A percentile compares a stretch with the other conserved stretches of the same genome.
Evolutionary conservation across 2,797 vertebrate species (phyloP).

Genomic region (Pseudochaenichthys georgianus): DNA sequence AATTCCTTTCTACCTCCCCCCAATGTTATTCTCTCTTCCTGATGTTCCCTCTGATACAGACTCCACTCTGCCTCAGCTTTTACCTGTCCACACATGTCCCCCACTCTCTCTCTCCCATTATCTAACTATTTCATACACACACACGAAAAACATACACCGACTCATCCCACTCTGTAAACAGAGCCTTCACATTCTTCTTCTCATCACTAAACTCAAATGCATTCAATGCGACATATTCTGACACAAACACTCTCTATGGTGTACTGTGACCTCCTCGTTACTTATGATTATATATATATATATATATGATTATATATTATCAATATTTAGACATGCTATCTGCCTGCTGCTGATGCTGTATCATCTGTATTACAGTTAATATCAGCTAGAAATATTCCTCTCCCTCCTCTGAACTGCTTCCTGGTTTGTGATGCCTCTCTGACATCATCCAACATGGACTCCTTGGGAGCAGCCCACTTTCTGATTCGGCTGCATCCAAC

Average conservation of each 20-base stretch:
- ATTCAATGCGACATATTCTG: not conserved
- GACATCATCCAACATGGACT: constrained; percentile 59
- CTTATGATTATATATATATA: not conserved
- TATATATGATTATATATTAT: too few species aligned
- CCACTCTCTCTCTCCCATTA: constrained; percentile 23
- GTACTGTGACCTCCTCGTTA: not conserved
- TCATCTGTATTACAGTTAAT: not conserved
- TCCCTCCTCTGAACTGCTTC: constrained; percentile 42
- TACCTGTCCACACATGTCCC: constrained; percentile 68
- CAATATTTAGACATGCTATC: not conserved
- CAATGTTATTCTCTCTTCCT: constrained; percentile 11
- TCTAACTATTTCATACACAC: constrained; percentile 37
- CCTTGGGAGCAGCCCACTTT: constrained; percentile 55
- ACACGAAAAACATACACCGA: constrained; percentile 5
- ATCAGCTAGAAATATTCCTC: not conserved
- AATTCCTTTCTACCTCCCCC: not conserved
- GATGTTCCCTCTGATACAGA: constrained; percentile 21
- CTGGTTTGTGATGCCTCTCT: constrained; percentile 58
- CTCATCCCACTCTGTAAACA: constrained; percentile 22
- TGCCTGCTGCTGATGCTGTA: not conserved
- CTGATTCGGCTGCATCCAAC: constrained; percentile 11
- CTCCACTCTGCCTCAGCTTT: constrained; percentile 6
- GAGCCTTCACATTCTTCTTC: constrained; percentile 4
- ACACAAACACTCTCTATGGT: not conserved
- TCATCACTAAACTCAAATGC: not conserved